Conservation (phyloP, 2,797 vertebrate species). For the Thripadectes ignobilis region DNA sequence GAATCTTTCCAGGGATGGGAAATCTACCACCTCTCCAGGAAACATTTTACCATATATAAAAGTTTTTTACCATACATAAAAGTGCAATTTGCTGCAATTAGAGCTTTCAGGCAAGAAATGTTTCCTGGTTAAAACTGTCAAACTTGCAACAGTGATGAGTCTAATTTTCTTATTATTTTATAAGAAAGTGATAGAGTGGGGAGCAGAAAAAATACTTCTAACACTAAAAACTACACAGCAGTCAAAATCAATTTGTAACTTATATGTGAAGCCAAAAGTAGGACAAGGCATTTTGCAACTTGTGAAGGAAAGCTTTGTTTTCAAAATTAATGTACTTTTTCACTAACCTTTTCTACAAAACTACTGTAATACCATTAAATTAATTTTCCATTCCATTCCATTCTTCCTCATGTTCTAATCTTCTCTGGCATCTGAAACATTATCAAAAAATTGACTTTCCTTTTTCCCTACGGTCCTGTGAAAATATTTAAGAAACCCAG, state of each 20-base stretch:
- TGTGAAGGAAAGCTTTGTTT: background rate
- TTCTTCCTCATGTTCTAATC: conserved; percentile 8
- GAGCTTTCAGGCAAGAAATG: background rate
- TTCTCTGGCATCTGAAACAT: background rate
- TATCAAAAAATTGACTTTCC: background rate
- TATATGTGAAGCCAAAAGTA: background rate
- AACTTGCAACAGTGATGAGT: background rate
- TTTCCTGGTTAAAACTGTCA: background rate
- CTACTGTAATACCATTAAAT: background rate
- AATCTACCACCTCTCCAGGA: background rate
- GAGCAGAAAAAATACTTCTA: background rate
- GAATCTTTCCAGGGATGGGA: background rate
- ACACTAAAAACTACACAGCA: background rate
- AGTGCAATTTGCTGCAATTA: background rate
- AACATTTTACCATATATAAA: background rate
- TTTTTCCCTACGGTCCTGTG: background rate
- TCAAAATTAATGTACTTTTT: background rate
- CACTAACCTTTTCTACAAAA: background rate
- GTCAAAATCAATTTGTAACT: background rate
- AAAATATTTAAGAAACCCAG: background rate
- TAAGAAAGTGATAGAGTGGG: background rate
- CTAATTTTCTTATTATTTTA: background rate
- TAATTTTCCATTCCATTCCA: conserved; percentile 35
- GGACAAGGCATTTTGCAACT: background rate
- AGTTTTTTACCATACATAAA: background rate